These are phyloP conservation scores for Cylindroiulus punctatus DNA, from an alignment of 2,888 invertebrate genomes.

Conservation along the genomic window DNA sequence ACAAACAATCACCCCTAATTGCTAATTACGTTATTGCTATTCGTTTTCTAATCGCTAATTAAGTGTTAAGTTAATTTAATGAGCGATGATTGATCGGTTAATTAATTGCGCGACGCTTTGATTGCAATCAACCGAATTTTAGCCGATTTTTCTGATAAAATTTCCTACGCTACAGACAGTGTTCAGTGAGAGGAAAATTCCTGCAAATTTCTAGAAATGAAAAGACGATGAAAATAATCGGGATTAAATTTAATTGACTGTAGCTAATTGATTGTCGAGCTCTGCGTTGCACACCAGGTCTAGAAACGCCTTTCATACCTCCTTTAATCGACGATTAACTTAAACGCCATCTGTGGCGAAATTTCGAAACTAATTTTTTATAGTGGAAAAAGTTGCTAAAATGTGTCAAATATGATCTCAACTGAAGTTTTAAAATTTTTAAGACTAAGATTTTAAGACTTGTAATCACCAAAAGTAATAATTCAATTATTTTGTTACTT, in stretches of 20 bases:
- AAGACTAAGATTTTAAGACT: no score
- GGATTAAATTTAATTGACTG: not conserved
- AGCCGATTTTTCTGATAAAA: conserved; percentile 37
- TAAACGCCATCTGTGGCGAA: no score
- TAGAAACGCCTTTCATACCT: not conserved
- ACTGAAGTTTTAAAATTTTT: no score
- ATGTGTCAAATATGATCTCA: no score
- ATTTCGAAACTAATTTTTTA: no score
- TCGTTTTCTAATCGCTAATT: not conserved
- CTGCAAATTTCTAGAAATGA: not conserved
- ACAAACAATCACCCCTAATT: not conserved
- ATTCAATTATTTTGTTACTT: no score
- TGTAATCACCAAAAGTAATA: no score
- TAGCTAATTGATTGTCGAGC: not conserved
- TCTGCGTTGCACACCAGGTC: not conserved
- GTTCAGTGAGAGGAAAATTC: not conserved
- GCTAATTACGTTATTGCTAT: not conserved
- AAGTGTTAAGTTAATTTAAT: not conserved
- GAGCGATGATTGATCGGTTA: conserved; percentile 8
- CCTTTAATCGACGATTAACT: no score
- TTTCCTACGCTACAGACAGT: conserved; percentile 20
- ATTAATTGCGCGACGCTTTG: not conserved
- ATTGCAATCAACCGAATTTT: conserved; percentile 30
- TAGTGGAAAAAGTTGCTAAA: no score
- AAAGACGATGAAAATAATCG: not conserved